Evolutionary conservation across 1,140 invertebrate species (phyloP).

Genomic region (Drosophila yakuba): DNA sequence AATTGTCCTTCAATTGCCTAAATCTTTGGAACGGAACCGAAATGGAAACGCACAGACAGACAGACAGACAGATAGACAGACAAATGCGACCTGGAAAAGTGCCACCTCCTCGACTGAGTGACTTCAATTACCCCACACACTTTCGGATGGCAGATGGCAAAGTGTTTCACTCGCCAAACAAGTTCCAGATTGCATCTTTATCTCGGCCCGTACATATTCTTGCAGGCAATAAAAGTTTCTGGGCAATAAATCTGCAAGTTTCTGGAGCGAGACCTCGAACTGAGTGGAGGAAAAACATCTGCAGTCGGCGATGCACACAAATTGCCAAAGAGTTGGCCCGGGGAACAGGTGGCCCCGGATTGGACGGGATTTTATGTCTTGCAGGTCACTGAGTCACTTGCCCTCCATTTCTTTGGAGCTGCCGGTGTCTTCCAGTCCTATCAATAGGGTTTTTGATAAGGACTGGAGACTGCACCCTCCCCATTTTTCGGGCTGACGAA

Average conservation of each 20-base stretch:
- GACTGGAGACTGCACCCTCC: conserved; percentile 32
- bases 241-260: conserved; percentile 81
- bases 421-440: conserved; percentile 15
- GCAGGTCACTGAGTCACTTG: conserved; percentile 78
- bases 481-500: conserved; percentile 47
- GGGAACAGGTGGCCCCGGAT: conserved; percentile 59
- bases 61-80: background rate
- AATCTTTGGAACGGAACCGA: background rate
- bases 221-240: conserved; percentile 81
- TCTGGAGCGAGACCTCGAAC: conserved; percentile 69
- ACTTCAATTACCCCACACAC: conserved; percentile 53
- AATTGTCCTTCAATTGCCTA: background rate
- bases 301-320: conserved; percentile 64
- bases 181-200: conserved; percentile 79
- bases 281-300: conserved; percentile 57
- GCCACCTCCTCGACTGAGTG: conserved; percentile 36
- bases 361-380: conserved; percentile 59
- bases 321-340: conserved; percentile 68
- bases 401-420: conserved; percentile 41
- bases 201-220: conserved; percentile 74
- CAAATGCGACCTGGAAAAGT: conserved; percentile 34
- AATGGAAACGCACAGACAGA: background rate
- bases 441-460: conserved; percentile 66
- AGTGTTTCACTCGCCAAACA: conserved; percentile 71
- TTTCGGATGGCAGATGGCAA: conserved; percentile 60